Base-by-base conservation (phyloP, 2,113 vertebrate genomes). In the Sarotherodon lohbergeri region DNA sequence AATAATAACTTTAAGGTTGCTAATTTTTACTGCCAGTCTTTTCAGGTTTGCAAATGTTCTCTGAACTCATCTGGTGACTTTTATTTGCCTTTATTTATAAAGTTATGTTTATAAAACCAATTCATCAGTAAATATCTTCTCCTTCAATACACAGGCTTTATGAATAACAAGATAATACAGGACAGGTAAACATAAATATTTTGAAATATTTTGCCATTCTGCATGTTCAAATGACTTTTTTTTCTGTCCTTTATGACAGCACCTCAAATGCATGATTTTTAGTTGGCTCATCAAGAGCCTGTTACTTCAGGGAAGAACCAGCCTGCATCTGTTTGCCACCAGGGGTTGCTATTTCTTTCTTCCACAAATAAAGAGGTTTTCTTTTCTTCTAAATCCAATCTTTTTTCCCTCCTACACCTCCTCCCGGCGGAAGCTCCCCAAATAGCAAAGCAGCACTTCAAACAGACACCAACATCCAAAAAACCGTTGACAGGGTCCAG, bases 371-470 rank as follows among this genome's bases (percentile, higher is more conserved):
- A 91, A 89, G 48, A 43, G 46, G 14, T 89, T 92, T 91, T 88
- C 68, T 86, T 76, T 79, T 84, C 63, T 83, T 94, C 84, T 86
- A 89, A 91, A 92, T 89, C 88, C 76, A 91, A 87, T 88, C 17
- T 86, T 78, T 78, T 78, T 57, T 10, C 63, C 84, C 80, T 79
- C 79, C 89, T 80, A 87, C 89, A 84, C 82, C 54, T 82, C 80
- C 84, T 89, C 91, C 88, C 52, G 1, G 80, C 27, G 0, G 87
- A 89, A 84, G 48, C 86, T 89, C 91, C 92, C 89, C 83, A 94
- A 95, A 92, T 78, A 95, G 88, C 34, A 91, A 86, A 86, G 48
- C 83, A 59, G 66, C 50, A 90, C 91, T 94, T 96, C 88, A 95
- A 93, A 93, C 84, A 89, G 90, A 81, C 86, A 54, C 86, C 32